Evolutionary conservation across 2,888 invertebrate genomes (phyloP).

Genomic region (Amphipoea oculea): DNA sequence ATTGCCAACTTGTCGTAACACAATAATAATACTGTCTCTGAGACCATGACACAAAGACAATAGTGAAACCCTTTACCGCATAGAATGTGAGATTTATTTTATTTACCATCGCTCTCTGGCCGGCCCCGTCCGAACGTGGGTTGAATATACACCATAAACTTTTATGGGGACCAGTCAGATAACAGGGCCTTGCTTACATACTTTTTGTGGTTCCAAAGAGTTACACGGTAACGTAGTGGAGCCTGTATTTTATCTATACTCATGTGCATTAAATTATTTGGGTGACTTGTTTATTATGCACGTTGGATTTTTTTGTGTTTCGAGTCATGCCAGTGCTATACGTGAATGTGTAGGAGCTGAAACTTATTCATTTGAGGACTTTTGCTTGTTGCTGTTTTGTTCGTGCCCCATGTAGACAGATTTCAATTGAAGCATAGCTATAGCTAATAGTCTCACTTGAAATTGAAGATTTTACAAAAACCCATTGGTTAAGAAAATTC

Average conservation of each 20-base stretch:
- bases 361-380: neutral
- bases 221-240: slow-evolving; percentile 43
- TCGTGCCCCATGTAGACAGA: neutral
- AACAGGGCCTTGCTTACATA: slow-evolving; percentile 66
- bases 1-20: slow-evolving; percentile 14
- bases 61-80: slow-evolving; percentile 75
- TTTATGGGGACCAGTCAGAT: slow-evolving; percentile 79
- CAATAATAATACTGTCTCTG: slow-evolving; percentile 37
- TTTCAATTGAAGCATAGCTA: neutral
- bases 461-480: neutral
- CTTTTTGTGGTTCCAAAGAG: slow-evolving; percentile 71
- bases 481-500: neutral
- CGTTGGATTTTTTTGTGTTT: neutral
- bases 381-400: neutral
- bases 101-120: slow-evolving; percentile 69
- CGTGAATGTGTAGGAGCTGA: slow-evolving; percentile 2
- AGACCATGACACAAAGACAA: slow-evolving; percentile 52
- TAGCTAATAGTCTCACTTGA: neutral
- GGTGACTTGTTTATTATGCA: slow-evolving; percentile 23
- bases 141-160: slow-evolving; percentile 79
- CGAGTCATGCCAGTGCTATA: neutral
- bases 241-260: slow-evolving; percentile 36
- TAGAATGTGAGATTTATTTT: slow-evolving; percentile 76
- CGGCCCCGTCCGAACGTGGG: slow-evolving; percentile 69
- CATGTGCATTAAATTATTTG: slow-evolving; percentile 36